phyloP scores from a whole-genome alignment of 2,113 vertebrate genomes.

The Cinclus mexicanus region DNA sequence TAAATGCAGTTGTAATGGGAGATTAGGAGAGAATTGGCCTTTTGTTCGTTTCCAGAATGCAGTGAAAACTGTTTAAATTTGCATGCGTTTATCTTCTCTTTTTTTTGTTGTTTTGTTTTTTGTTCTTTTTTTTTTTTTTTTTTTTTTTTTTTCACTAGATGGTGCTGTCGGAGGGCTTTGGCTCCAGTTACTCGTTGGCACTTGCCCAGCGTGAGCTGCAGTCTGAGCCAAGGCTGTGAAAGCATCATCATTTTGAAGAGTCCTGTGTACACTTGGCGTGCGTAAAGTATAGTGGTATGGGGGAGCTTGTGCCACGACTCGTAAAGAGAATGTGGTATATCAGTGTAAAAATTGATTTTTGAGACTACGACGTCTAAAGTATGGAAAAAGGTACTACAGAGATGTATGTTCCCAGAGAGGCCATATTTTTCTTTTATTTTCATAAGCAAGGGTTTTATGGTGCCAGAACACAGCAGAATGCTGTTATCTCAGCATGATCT shows the following conservation, averaged over 20 bases:
- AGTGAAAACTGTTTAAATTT: constrained; percentile 50
- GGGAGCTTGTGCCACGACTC: constrained; percentile 62
- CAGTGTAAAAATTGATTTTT: constrained; percentile 56
- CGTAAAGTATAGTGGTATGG: background rate
- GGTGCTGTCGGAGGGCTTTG: constrained; percentile 49
- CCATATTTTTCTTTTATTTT: constrained; percentile 72
- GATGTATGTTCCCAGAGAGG: constrained; percentile 63
- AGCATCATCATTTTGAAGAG: constrained; percentile 14
- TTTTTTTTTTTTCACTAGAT: constrained; percentile 50
- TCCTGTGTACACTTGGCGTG: constrained; percentile 1
- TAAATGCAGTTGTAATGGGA: constrained; percentile 56
- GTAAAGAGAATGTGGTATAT: constrained; percentile 41
- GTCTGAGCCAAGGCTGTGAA: constrained; percentile 18
- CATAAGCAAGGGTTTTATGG: constrained; percentile 71
- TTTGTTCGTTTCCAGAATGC: constrained; percentile 32
- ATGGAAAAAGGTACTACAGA: constrained; percentile 43
- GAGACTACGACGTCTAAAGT: constrained; percentile 48
- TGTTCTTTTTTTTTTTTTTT: too few species aligned
- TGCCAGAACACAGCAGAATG: constrained; percentile 71
- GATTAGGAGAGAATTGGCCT: constrained; percentile 56
- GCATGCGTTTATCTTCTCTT: constrained; percentile 7
- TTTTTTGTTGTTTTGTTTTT: too few species aligned
- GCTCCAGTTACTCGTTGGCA: background rate
- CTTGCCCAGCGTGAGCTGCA: constrained; percentile 18
- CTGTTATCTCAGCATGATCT: constrained; percentile 75